Conservation (phyloP, 30 jellyfish, hydroid and myxozoan genomes). For the Phacellophora camtschatica region DNA sequence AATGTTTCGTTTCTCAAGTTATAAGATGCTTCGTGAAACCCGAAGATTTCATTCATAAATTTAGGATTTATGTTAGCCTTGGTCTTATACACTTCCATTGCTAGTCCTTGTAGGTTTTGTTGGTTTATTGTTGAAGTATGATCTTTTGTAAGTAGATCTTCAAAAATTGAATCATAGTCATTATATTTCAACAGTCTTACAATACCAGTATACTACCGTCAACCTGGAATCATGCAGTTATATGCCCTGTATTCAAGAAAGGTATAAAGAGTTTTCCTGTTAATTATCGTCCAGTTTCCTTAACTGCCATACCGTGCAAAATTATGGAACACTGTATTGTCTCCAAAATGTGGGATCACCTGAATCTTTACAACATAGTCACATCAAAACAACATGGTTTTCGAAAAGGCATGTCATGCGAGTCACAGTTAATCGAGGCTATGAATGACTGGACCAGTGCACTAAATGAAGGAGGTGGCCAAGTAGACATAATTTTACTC, state of each 20-base stretch:
- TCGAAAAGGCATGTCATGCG: slow-evolving; percentile 8
- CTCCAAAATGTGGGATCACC: background rate
- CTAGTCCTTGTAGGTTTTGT: too few species aligned
- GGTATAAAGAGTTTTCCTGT: background rate
- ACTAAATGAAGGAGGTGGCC: background rate
- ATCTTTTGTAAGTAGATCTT: too few species aligned
- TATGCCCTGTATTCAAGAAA: background rate
- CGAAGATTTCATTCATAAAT: too few species aligned
- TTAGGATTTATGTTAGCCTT: too few species aligned
- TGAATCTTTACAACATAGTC: background rate
- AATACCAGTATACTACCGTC: background rate
- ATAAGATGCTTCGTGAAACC: too few species aligned
- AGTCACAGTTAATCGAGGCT: background rate
- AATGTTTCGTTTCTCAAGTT: too few species aligned
- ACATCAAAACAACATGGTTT: background rate
- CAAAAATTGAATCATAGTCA: too few species aligned
- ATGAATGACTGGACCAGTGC: background rate
- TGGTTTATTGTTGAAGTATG: too few species aligned
- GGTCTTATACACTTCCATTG: too few species aligned
- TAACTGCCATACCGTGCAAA: background rate
- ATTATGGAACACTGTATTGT: background rate
- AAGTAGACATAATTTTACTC: background rate
- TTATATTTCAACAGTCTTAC: background rate
- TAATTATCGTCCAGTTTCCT: background rate
- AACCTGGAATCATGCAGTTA: background rate